Evolutionary conservation across 2,797 vertebrate genomes (phyloP).

Genomic region (Crossoptilon crossoptilon): DNA sequence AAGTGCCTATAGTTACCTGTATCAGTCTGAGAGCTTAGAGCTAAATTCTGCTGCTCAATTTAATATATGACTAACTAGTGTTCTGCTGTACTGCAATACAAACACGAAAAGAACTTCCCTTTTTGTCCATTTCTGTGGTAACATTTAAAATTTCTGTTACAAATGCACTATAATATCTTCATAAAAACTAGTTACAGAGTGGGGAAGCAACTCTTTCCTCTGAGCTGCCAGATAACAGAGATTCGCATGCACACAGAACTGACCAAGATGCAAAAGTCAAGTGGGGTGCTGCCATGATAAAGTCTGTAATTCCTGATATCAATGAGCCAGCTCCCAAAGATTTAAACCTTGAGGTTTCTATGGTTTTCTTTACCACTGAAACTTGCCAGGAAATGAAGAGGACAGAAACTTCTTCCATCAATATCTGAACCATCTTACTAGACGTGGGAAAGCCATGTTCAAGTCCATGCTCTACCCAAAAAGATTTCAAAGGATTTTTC

Average conservation of each 20-base stretch:
- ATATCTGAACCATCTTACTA: not conserved
- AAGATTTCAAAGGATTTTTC: not conserved
- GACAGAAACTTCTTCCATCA: not conserved
- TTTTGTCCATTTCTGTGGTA: not conserved
- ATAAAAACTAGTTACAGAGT: not conserved
- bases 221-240: not conserved
- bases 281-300: not conserved
- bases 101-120: not conserved
- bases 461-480: not conserved
- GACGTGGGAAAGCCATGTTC: not conserved
- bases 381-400: not conserved
- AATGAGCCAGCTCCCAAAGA: not conserved
- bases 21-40: not conserved
- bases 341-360: not conserved
- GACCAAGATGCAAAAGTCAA: not conserved
- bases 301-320: not conserved
- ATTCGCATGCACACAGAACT: not conserved
- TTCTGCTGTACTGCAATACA: not conserved
- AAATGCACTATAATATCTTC: not conserved
- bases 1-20: not conserved
- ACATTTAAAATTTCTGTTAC: not conserved
- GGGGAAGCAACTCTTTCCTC: not conserved
- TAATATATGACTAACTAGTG: not conserved
- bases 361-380: not conserved
- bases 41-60: not conserved